Conservation (phyloP, 2,888 invertebrate genomes). For the Serripes groenlandicus region DNA sequence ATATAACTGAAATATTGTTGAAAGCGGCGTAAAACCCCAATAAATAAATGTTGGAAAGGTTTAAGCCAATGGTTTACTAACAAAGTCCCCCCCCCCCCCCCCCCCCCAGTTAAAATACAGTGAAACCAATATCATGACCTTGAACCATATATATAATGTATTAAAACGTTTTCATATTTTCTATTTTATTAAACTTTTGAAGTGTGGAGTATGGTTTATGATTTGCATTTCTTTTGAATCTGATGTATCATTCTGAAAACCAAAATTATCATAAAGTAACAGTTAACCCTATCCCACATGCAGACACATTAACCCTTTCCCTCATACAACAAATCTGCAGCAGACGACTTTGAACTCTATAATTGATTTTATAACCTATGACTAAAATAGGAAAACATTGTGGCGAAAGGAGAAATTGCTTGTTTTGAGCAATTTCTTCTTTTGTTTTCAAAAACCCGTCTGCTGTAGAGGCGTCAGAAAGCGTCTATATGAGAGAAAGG, state of each 20-base stretch:
- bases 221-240: conserved; percentile 30
- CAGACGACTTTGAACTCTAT: neutral
- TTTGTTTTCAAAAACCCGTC: no score
- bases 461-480: neutral
- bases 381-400: neutral
- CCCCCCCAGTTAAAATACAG: conserved; percentile 24
- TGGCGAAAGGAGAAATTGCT: conserved; percentile 6
- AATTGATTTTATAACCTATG: no score
- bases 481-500: neutral
- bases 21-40: no score
- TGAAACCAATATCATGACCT: conserved; percentile 27
- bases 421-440: conserved; percentile 5
- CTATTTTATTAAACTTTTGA: neutral
- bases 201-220: conserved; percentile 2
- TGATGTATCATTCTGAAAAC: conserved; percentile 34
- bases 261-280: neutral
- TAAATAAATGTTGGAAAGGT: no score
- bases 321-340: neutral
- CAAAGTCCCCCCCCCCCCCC: no score
- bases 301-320: neutral
- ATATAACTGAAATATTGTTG: no score
- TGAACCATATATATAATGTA: no score
- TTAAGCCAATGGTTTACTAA: no score
- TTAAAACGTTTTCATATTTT: conserved; percentile 44
- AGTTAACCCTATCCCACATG: neutral